Percentiles rank a stretch among this genome's conserved stretches.
Conservation (phyloP, 2,797 vertebrate species). For the Benthosema pterotum region DNA sequence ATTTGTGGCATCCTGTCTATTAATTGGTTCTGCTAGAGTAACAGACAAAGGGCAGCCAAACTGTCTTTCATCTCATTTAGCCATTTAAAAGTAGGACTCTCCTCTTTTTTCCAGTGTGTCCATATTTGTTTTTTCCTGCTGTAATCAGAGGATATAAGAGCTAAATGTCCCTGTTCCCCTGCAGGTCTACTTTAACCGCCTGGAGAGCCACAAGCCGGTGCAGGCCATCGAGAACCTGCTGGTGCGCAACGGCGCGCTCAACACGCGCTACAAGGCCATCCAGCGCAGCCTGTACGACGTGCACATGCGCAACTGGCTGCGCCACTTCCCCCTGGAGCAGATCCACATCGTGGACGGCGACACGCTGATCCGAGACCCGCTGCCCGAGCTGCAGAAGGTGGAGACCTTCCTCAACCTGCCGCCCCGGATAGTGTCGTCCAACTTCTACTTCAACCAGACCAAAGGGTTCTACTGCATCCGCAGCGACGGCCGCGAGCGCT, state of each 20-base stretch:
- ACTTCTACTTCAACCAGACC: constrained; percentile 97
- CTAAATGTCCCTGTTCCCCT: no score
- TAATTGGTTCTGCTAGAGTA: no score
- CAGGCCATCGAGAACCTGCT: constrained; percentile 93
- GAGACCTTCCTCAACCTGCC: constrained; percentile 90
- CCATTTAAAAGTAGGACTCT: no score
- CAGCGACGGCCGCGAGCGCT: constrained; percentile 90
- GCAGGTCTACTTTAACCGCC: constrained; percentile 93
- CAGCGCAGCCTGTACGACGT: constrained; percentile 93
- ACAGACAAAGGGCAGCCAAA: no score
- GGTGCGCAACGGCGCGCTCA: constrained; percentile 89
- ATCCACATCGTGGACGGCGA: constrained; percentile 94
- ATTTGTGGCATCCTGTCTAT: no score
- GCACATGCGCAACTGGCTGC: constrained; percentile 93
- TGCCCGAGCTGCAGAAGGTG: constrained; percentile 91
- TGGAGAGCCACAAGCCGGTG: constrained; percentile 93
- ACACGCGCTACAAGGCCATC: constrained; percentile 93
- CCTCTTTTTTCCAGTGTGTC: no score
- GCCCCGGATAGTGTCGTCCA: constrained; percentile 88
- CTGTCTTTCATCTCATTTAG: no score
- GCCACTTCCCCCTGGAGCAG: constrained; percentile 89
- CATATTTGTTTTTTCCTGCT: no score
- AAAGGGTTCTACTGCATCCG: constrained; percentile 96
- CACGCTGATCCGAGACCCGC: constrained; percentile 88
- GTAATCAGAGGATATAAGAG: no score